Evolutionary conservation across 2,797 vertebrate species (phyloP).

Genomic region (Cygnus olor): DNA sequence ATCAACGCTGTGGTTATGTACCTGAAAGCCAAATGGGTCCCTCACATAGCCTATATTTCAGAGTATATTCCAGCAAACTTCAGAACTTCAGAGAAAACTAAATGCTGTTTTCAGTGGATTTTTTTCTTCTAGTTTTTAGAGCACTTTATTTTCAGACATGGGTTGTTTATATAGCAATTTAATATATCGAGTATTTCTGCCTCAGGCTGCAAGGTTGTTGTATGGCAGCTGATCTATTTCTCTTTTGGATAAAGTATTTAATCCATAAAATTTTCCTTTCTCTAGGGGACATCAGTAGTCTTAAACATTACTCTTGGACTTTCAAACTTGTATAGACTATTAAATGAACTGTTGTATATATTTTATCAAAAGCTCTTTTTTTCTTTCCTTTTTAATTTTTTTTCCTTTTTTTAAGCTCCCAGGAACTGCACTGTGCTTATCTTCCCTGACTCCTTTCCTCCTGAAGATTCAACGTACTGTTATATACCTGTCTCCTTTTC

Average conservation of each 20-base stretch:
- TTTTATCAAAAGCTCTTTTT: not conserved
- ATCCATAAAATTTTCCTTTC: slow-evolving; percentile 56
- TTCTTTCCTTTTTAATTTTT: not conserved
- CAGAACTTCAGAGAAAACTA: not conserved
- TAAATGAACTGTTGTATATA: slow-evolving; percentile 12
- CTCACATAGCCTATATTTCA: not conserved
- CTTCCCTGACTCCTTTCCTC: not conserved
- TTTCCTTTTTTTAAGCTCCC: not conserved
- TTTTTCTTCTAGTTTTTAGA: not conserved
- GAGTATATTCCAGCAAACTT: not conserved
- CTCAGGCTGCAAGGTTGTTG: slow-evolving; percentile 25
- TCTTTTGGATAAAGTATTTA: slow-evolving; percentile 57
- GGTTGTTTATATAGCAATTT: slow-evolving; percentile 39
- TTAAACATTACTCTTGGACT: slow-evolving; percentile 47
- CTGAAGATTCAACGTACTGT: not conserved
- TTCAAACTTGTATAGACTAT: slow-evolving; percentile 27
- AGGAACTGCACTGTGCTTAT: rapidly evolving
- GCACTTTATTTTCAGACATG: slow-evolving; percentile 18
- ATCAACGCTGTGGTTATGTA: not conserved
- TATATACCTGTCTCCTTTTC: not conserved
- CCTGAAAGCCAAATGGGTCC: not conserved
- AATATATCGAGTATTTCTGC: slow-evolving; percentile 35
- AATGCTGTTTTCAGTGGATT: not conserved
- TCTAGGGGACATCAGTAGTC: not conserved
- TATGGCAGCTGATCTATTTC: slow-evolving; percentile 57